A percentile compares a stretch with the other conserved stretches of the same genome.
These are phyloP conservation scores for Sylvilagus bachmani DNA, from an alignment of 2,113 vertebrate species.

Conservation along the genomic window DNA sequence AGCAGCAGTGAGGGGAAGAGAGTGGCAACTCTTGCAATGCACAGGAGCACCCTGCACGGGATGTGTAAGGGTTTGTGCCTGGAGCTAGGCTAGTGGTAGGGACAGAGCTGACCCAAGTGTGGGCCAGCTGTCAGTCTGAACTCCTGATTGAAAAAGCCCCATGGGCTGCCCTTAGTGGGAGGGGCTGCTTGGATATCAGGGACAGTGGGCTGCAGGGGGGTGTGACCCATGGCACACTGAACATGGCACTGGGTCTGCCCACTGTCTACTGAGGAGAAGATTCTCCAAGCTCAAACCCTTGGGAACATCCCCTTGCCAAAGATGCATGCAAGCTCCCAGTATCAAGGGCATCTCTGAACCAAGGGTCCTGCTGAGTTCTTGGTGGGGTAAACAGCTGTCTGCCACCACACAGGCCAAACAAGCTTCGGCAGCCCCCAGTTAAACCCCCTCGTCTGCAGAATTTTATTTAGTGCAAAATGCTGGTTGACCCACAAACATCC, in stretches of 20 bases:
- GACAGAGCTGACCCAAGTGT: accelerated
- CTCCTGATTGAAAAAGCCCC: background rate
- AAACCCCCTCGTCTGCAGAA: background rate
- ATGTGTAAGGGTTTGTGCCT: background rate
- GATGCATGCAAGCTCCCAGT: accelerated
- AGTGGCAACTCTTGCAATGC: background rate
- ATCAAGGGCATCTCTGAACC: background rate
- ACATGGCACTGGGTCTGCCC: accelerated
- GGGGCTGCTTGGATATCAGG: background rate
- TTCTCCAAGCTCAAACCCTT: background rate
- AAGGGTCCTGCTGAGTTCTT: background rate
- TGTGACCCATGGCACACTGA: accelerated
- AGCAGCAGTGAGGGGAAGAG: background rate
- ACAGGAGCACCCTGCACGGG: accelerated
- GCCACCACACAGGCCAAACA: background rate
- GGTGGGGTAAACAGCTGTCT: background rate
- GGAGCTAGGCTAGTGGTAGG: background rate
- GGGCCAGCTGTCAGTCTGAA: too few species aligned
- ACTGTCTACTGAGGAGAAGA: background rate
- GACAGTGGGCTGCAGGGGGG: background rate
- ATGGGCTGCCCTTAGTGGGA: background rate
- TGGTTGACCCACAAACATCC: conserved; percentile 59
- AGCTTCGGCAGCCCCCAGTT: background rate
- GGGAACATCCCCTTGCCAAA: background rate
- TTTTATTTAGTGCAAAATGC: conserved; percentile 53